Evolutionary conservation across 2,888 invertebrate species (phyloP).

Genomic region (Caenorhabditis imperialis): DNA sequence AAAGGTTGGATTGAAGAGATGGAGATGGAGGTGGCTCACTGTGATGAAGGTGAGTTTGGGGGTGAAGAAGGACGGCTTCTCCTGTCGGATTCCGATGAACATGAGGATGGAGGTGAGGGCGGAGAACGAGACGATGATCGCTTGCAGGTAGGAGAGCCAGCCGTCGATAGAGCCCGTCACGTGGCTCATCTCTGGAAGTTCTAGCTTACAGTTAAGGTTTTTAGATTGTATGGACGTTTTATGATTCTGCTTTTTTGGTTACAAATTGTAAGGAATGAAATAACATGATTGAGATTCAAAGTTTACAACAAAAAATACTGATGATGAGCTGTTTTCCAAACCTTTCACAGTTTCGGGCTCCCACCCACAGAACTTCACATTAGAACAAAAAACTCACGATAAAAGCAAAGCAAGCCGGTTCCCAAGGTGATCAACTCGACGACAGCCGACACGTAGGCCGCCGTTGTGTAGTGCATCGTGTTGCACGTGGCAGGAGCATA

Average conservation of each 20-base stretch:
- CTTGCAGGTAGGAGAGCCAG: conserved; percentile 49
- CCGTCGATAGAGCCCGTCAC: conserved; percentile 48
- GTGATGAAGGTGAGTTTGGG: conserved; percentile 74
- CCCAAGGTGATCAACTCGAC: conserved; percentile 55
- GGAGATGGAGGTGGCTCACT: conserved; percentile 29
- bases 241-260: conserved; percentile 1
- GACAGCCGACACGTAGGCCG: conserved; percentile 53
- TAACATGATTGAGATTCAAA: too few species aligned
- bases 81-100: conserved; percentile 62
- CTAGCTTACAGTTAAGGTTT: too few species aligned
- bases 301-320: too few species aligned
- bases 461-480: conserved; percentile 72
- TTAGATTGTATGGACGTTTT: too few species aligned
- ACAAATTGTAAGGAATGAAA: too few species aligned
- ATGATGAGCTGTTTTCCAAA: too few species aligned
- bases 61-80: conserved; percentile 64
- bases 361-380: too few species aligned
- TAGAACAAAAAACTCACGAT: conserved; percentile 43
- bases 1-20: conserved; percentile 4
- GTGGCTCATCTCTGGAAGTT: conserved; percentile 51
- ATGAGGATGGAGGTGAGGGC: conserved; percentile 46
- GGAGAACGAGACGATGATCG: conserved; percentile 37
- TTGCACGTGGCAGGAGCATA: conserved; percentile 74
- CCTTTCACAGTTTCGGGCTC: too few species aligned
- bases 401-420: conserved; percentile 54